These are phyloP conservation scores for Mercenaria mercenaria DNA, from an alignment of 1,140 invertebrate genomes.

Conservation along the genomic window DNA sequence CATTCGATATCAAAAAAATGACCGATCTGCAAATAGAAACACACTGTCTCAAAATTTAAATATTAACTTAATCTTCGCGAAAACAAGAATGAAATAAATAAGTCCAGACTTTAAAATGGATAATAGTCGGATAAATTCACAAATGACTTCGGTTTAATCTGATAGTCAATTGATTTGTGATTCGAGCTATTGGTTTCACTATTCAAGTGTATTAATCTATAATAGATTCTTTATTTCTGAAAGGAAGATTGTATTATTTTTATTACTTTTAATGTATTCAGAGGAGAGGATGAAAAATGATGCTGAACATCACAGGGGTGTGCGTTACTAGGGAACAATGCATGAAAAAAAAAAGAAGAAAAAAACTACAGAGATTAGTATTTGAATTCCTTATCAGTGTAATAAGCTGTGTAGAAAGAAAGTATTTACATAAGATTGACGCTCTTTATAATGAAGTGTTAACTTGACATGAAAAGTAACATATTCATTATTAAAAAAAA, in stretches of 20 bases:
- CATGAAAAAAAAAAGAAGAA: no score
- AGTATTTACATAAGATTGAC: no score
- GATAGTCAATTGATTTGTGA: slow-evolving; percentile 44
- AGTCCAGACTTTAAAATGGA: slow-evolving; percentile 2
- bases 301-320: slow-evolving; percentile 4
- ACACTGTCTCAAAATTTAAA: no score
- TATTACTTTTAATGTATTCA: not conserved
- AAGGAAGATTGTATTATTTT: slow-evolving; percentile 47
- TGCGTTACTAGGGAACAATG: not conserved
- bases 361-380: no score
- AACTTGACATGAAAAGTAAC: no score
- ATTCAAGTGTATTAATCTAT: slow-evolving; percentile 37
- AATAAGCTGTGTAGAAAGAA: no score
- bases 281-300: not conserved
- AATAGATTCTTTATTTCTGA: slow-evolving; percentile 44
- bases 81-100: slow-evolving; percentile 9
- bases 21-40: no score
- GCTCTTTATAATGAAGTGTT: no score
- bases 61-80: not conserved
- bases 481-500: no score
- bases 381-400: no score
- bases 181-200: slow-evolving; percentile 30
- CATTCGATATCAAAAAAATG: no score
- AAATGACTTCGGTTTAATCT: slow-evolving; percentile 48
- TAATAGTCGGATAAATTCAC: slow-evolving; percentile 35